Percentiles rank a stretch among this genome's conserved stretches.
Conservation (phyloP, 2,888 invertebrate species). For the Drosophila atripex region DNA sequence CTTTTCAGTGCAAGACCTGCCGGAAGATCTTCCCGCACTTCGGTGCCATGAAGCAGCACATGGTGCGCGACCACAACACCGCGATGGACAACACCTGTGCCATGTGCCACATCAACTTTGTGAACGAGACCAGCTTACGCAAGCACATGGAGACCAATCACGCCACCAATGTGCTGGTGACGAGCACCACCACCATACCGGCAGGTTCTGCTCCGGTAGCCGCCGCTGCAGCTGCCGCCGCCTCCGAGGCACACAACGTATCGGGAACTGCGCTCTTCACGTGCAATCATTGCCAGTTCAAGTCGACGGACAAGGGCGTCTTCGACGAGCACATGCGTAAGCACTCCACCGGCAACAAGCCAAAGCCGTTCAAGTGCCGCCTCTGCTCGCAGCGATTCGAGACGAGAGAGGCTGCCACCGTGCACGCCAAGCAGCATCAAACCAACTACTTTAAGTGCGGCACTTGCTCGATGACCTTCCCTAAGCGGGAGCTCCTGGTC, state of each 20-base stretch:
- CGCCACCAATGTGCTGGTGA: constrained; percentile 82
- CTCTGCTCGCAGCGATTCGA: constrained; percentile 84
- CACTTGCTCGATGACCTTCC: constrained; percentile 83
- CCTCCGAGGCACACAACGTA: constrained; percentile 50
- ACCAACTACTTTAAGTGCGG: constrained; percentile 84
- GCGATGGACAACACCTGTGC: constrained; percentile 82
- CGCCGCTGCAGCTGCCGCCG: constrained; percentile 67
- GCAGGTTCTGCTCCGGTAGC: constrained; percentile 75
- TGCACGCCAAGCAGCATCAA: constrained; percentile 84
- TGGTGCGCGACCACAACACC: constrained; percentile 82
- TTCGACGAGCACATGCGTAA: constrained; percentile 84
- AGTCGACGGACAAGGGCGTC: constrained; percentile 82
- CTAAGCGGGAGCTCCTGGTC: constrained; percentile 82
- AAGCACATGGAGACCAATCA: constrained; percentile 84
- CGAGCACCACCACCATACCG: constrained; percentile 80
- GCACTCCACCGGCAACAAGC: constrained; percentile 79
- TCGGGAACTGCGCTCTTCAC: constrained; percentile 75
- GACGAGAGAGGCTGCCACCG: constrained; percentile 83
- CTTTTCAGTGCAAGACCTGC: constrained; percentile 84
- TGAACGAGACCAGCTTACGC: constrained; percentile 82
- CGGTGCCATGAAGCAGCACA: constrained; percentile 83
- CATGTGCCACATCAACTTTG: constrained; percentile 83
- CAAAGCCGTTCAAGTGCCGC: constrained; percentile 84
- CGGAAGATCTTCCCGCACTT: constrained; percentile 83
- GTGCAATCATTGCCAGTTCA: constrained; percentile 83